Evolutionary conservation across 2,888 invertebrate genomes (phyloP), one percentile per base, ranked within the genome.

Genomic region (Stomorhina lunata): DNA sequence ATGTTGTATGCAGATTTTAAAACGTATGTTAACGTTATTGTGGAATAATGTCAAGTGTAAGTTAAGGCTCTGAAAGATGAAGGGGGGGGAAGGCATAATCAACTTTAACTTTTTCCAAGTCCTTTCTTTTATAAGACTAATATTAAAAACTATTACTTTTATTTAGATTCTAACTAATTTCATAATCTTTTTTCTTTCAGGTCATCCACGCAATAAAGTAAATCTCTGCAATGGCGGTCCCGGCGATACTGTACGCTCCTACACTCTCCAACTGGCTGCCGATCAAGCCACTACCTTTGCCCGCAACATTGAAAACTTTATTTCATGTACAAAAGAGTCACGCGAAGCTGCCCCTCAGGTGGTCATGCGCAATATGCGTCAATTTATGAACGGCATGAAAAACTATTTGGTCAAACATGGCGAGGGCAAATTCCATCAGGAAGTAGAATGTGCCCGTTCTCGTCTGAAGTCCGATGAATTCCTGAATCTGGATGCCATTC

Each of bases 371-470:
- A 96, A 96, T 88, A 96, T 98, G 93, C 94, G 98, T 0, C 98
- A 98, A 91, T 99, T 99, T 90, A 98, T 99, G 97, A 98, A 97
- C 15, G 99, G 98, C 73, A 98, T 99, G 95, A 99, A 99, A 91
- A 99, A 99, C 91, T 99, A 98, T 91, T 93, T 99, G 80, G 96
- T 98, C 34, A 98, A 98, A 88, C 97, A 98, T 87, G 98, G 98
- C 17, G 98, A 99, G 90, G 95, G 96, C 82, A 96, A 96, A 86
- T 96, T 99, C 89, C 97, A 97, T 89, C 95, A 95, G 86, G 95
- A 98, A 90, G 97, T 99, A 55, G 97, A 98, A 90, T 86, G 88
- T 69, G 91, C 91, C 1, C 85, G 91, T 61, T 90, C 92, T 2
- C 92, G 95, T 93, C 92, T 99, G 76, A 96, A 96, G 89, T 92